These are phyloP conservation scores for Planococcus citri DNA, from an alignment of 1,140 invertebrate species.

Conservation along the genomic window DNA sequence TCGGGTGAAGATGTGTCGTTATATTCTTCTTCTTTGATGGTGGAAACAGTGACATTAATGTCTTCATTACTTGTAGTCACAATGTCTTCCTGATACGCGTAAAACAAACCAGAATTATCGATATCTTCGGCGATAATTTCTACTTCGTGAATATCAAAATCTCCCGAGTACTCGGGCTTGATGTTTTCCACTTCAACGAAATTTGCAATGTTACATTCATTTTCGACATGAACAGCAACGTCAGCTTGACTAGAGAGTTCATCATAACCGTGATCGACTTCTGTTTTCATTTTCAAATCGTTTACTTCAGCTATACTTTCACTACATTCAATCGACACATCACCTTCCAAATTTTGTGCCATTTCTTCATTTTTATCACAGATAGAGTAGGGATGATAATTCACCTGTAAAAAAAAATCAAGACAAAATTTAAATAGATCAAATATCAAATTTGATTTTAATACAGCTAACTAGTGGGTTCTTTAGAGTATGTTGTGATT, in stretches of 20 bases:
- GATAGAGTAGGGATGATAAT: background rate
- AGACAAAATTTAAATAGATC: too few relatives aligned
- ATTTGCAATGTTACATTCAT: background rate
- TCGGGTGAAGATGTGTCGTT: background rate
- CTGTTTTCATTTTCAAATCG: background rate
- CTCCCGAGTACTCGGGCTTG: background rate
- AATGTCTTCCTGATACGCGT: conserved; percentile 10
- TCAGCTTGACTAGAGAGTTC: background rate
- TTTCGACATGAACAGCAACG: background rate
- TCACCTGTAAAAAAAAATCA: too few relatives aligned
- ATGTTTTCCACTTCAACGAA: background rate
- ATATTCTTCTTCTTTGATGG: background rate
- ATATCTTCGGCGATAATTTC: background rate
- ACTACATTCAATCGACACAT: background rate
- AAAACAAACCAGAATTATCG: background rate
- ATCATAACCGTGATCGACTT: background rate
- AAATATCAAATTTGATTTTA: too few relatives aligned
- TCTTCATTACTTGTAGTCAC: background rate
- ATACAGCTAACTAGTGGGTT: too few relatives aligned
- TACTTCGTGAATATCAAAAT: background rate
- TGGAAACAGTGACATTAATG: background rate
- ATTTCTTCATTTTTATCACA: conserved; percentile 8
- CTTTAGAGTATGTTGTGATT: too few relatives aligned
- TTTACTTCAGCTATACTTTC: background rate
- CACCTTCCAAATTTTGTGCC: background rate